Base-by-base conservation (phyloP, 1,140 invertebrate species). In the Stegodyphus mimosarum region DNA sequence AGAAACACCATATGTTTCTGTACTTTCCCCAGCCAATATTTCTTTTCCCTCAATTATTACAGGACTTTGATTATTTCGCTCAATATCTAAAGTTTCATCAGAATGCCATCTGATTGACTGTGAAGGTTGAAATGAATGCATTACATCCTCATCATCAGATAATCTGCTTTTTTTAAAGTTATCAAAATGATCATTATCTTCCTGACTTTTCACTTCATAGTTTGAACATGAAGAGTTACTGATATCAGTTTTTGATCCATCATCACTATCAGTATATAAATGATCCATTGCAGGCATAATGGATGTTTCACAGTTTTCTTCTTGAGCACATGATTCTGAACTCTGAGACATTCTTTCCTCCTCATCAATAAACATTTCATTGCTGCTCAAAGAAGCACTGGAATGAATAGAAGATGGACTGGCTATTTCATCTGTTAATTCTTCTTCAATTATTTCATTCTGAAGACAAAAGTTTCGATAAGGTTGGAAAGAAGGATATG, bases 371-470 rank as follows among this genome's bases (percentile, higher is more conserved):
- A 63, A 76, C 1, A 67, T 55, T 49, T 84, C 81, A 70, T 70
- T 74, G 50, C 80, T 84, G 50, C 73, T 75, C 18, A 75, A 70
- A 11, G 81, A 75, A 18, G 73, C 72, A 17, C 60, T 70, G 6
- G 81, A 75, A 13, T 64, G 71, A 53, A 51, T 52, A 48, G 70
- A 83, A 5, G 81, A 75, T n/a, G 81, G 73, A 6, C 55, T 69
- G 15, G 73, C 50, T 17, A 84, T 84, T 60, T 84, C 81, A 33
- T 84, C 81, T 5, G 81, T 84, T 53, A 84, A 69, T 70, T 84
- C 81, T 60, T 84, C 81, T 17, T 84, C 81, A 60, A 84, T 84
- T 5, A 84, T 66, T 84, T 84, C 81, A 63, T 84, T 76, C 49
- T 84, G 81, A 6, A 84, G 72, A 15, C 69, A 75, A 9, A 76